Base-by-base conservation (phyloP, 2,888 invertebrate genomes). In the Drosophila niveifrons region DNA sequence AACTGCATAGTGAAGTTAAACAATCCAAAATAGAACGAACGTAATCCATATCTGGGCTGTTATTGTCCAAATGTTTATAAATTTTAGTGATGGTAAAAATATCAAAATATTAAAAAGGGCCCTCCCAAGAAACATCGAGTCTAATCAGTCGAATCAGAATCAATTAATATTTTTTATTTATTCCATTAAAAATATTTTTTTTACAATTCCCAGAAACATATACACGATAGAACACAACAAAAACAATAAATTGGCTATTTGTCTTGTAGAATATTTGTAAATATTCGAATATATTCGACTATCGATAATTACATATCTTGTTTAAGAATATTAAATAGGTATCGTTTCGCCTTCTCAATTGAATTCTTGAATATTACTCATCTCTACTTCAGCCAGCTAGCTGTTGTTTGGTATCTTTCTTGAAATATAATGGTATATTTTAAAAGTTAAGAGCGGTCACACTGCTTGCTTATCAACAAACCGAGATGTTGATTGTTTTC, bases 1-100 rank as follows among this genome's bases (percentile, higher is more conserved):
- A 92, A 70, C 90, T 90, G 62, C 92, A 91, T 39, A 92, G 76
- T 13, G 90, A 88, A 58, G 89, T 78, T 11, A 92, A 74, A 71
- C 91, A 92, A 58, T 88, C 91, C 58, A 90, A 82, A 56, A 91
- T 65, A 10, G 90, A 87, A 34, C 91, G 88, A 48, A 92, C 55
- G 53, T 90, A 91, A 55, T 92, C 92, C 92, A 92, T 92, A 29
- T 52, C 34, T 23, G 11, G 18, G 18, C 29, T 72, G 44, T 36
- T 56, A 59, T 23, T 43, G 36, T 41, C 39, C 29, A 58, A 48
- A 52, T 61, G 56, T 51, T 65, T 61, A 57, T 57, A 47, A 56
- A 36, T 9, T 31, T 46, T 56, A 66, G 66, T 48, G 72, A 59
- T 59, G 55, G 23, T 8, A 7, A 17, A 34, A 46, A 41, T 15